phyloP scores from a whole-genome alignment of 92 coral and sea anemone species.

The Pocillopora grandis region DNA sequence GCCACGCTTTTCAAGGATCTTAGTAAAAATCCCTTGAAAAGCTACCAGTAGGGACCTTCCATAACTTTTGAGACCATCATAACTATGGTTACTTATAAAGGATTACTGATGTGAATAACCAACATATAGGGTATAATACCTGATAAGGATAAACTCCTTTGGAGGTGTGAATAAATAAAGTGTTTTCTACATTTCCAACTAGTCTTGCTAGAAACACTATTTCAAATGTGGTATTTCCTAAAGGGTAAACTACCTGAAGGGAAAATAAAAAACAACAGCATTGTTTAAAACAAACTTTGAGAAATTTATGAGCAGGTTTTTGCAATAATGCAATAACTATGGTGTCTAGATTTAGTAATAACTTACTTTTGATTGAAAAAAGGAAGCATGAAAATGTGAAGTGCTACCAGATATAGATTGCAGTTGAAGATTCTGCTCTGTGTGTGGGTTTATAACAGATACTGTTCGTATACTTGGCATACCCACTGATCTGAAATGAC shows the following conservation, averaged over 20 bases:
- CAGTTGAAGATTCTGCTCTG: slow-evolving; percentile 88
- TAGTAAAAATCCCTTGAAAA: too few species aligned
- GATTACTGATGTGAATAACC: too few species aligned
- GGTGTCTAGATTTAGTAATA: background rate
- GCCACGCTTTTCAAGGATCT: too few species aligned
- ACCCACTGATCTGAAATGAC: slow-evolving; percentile 81
- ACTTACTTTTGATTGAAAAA: slow-evolving; percentile 95
- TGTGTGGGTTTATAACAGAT: slow-evolving; percentile 79
- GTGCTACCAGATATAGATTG: slow-evolving; percentile 95
- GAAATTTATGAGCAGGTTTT: background rate
- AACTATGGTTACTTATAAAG: too few species aligned
- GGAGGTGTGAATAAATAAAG: slow-evolving; percentile 99
- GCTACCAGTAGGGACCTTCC: too few species aligned
- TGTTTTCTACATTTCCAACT: slow-evolving; percentile 97
- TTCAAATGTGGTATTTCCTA: slow-evolving; percentile 96
- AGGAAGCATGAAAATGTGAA: slow-evolving; percentile 96
- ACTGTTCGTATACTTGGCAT: slow-evolving; percentile 95
- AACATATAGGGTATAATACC: slow-evolving; percentile 34
- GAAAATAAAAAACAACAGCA: background rate
- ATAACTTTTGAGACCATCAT: too few species aligned
- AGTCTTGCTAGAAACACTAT: slow-evolving; percentile 96
- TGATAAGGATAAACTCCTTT: slow-evolving; percentile 98
- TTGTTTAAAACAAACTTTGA: background rate
- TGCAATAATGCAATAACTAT: background rate
- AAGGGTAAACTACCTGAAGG: slow-evolving; percentile 86